phyloP scores from a whole-genome alignment of 2,888 invertebrate genomes.

The Brachylomia viminalis region DNA sequence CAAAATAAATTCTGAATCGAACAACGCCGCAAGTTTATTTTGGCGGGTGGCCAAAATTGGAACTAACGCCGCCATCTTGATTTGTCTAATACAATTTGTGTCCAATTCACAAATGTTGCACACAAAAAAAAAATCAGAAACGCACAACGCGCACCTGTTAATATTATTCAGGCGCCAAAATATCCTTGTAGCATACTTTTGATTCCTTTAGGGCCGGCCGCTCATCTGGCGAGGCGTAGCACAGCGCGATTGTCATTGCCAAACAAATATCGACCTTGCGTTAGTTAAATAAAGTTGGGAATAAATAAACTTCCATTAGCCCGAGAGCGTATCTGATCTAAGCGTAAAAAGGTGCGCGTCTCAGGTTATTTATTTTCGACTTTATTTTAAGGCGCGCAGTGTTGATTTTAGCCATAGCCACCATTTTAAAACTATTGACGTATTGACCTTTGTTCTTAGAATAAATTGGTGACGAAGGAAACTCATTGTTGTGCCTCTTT shows the following conservation, averaged over 20 bases:
- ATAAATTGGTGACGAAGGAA: conserved; percentile 62
- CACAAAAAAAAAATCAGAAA: too few relatives aligned
- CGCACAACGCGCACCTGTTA: not conserved
- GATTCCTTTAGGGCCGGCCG: not conserved
- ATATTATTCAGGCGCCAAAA: not conserved
- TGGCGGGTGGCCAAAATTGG: not conserved
- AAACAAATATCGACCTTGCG: too few relatives aligned
- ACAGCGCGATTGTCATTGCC: too few relatives aligned
- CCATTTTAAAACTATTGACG: conserved; percentile 64
- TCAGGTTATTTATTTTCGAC: too few relatives aligned
- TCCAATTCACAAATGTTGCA: not conserved
- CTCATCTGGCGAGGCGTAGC: too few relatives aligned
- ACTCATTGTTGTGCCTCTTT: conserved; percentile 51
- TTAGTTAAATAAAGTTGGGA: too few relatives aligned
- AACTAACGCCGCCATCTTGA: not conserved
- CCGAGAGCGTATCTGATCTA: too few relatives aligned
- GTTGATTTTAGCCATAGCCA: not conserved
- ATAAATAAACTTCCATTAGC: too few relatives aligned
- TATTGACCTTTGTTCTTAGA: conserved; percentile 64
- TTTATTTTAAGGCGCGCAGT: too few relatives aligned
- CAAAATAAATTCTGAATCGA: not conserved
- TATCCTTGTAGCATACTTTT: not conserved
- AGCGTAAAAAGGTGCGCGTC: too few relatives aligned
- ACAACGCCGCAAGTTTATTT: not conserved
- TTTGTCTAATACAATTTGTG: not conserved